Conservation (phyloP, 1,140 invertebrate genomes). For the Drosophila kikkawai region DNA sequence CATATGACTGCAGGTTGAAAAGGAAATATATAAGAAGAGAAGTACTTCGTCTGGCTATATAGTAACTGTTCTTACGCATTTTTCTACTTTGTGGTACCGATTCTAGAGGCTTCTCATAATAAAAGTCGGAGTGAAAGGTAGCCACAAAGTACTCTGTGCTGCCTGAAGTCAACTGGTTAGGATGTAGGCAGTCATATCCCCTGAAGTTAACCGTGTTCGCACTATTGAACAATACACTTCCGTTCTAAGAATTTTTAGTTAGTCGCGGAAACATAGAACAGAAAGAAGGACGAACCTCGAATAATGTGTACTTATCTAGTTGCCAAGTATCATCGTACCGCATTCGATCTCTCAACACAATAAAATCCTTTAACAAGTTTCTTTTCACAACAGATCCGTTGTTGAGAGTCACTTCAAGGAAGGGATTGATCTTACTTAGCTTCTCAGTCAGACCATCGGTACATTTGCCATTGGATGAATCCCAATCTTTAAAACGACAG, state of each 20-base stretch:
- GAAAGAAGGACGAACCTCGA: background rate
- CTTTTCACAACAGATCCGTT: background rate
- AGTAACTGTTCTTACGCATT: too few relatives aligned
- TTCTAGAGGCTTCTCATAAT: too few relatives aligned
- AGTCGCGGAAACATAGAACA: too few relatives aligned
- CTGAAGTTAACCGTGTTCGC: too few relatives aligned
- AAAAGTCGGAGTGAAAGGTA: background rate
- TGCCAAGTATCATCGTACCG: fast-evolving
- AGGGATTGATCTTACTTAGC: background rate
- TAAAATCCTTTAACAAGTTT: background rate
- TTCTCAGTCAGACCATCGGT: background rate
- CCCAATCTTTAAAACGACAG: too few relatives aligned
- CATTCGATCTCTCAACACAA: background rate
- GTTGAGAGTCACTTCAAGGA: background rate
- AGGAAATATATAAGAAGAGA: too few relatives aligned
- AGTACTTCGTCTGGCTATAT: too few relatives aligned
- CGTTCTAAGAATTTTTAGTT: too few relatives aligned
- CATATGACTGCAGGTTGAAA: background rate
- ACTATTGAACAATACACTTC: too few relatives aligned
- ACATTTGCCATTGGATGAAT: background rate
- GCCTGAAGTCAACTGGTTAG: background rate
- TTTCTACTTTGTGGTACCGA: too few relatives aligned
- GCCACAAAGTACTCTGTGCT: background rate
- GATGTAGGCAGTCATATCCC: background rate
- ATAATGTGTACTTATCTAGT: background rate